These are phyloP conservation scores for Aulostomus chinensis DNA, from an alignment of 2,797 vertebrate species.

Conservation along the genomic window DNA sequence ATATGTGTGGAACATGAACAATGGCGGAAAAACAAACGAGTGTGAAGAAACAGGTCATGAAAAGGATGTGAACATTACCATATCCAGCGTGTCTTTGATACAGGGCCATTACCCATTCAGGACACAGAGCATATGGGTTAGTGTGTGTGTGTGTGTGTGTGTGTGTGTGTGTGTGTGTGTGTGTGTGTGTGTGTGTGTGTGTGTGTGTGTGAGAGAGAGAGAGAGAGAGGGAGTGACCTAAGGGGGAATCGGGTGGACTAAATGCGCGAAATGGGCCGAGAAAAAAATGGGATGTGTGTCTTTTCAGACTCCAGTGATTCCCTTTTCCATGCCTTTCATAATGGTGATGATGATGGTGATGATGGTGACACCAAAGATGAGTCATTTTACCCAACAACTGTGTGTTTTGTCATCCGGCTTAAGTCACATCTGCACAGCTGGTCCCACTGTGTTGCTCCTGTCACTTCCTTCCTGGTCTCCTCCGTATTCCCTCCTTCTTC, in stretches of 20 bases:
- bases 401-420: conserved; percentile 7
- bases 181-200: conserved; percentile 9
- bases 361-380: conserved; percentile 18
- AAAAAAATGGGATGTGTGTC: conserved; percentile 30
- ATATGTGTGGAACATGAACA: too few species aligned
- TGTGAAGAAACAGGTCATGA: too few species aligned
- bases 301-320: conserved; percentile 32
- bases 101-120: conserved; percentile 68
- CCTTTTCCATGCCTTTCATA: background rate
- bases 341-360: conserved; percentile 3
- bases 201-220: background rate
- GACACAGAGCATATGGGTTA: conserved; percentile 70
- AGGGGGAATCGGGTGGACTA: conserved; percentile 42
- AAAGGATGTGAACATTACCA: too few species aligned
- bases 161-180: conserved; percentile 11
- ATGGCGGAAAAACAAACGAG: too few species aligned
- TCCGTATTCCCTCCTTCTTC: background rate
- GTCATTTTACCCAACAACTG: conserved; percentile 14
- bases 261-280: conserved; percentile 67
- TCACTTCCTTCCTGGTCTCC: background rate
- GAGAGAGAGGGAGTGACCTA: background rate
- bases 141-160: conserved; percentile 12
- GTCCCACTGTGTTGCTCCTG: too few species aligned
- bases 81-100: background rate
- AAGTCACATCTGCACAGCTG: conserved; percentile 23